These are phyloP conservation scores for Syrrhaptes paradoxus DNA, from an alignment of 2,113 vertebrate genomes.

Conservation along the genomic window DNA sequence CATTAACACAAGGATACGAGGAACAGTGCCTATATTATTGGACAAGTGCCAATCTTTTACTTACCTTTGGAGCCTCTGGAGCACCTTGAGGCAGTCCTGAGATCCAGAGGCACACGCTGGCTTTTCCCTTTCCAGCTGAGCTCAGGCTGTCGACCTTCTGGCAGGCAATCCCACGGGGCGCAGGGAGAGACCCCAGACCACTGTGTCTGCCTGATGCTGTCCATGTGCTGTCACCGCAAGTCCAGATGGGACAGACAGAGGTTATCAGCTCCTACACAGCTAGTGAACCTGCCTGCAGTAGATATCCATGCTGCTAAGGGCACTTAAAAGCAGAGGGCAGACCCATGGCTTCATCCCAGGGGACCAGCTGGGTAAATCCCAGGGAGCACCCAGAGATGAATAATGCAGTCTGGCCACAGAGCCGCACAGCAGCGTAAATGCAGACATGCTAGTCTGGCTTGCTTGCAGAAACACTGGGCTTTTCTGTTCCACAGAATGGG, in stretches of 20 bases:
- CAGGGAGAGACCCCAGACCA: neutral
- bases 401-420: neutral
- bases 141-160: neutral
- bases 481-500: neutral
- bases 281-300: neutral
- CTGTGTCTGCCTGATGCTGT: neutral
- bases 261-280: neutral
- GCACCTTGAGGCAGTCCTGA: neutral
- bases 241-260: neutral
- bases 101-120: neutral
- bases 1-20: neutral
- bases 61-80: neutral
- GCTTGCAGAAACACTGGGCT: neutral
- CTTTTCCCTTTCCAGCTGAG: neutral
- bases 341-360: neutral
- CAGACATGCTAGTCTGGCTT: neutral
- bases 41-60: neutral
- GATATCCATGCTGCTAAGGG: neutral
- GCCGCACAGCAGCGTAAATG: neutral
- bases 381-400: neutral
- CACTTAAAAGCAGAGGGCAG: neutral
- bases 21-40: neutral
- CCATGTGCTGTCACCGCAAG: neutral
- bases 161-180: neutral
- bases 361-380: neutral